Base-by-base conservation (phyloP, 1,140 invertebrate genomes). In the Pseudomyrmex concolor region DNA sequence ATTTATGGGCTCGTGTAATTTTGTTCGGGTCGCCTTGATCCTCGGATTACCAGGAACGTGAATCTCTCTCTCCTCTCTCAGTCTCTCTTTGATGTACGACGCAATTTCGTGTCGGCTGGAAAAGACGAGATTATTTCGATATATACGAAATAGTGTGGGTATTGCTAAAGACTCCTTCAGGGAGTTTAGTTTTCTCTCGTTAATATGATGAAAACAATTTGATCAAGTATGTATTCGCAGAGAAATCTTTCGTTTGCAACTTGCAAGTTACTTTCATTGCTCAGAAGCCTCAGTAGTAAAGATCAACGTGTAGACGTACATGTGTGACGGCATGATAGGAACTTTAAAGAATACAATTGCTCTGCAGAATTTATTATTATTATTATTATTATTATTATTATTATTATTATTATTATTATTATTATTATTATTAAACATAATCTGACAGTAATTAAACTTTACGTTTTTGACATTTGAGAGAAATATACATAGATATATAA, bases 1-100 rank as follows among this genome's bases (percentile, higher is more conserved):
- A 93, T 93, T 93, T 92, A 93, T 90, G 90, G 83, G 84, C 88
- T 90, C 89, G 89, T 91, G 91, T 90, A 86, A 89, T 89, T 91
- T 85, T 70, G 83, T 81, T 80, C 73, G 62, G 34, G 25, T 74
- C 57, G 64, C 62, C 64, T 77, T 77, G 81, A 68, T 54, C 83
- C 68, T 71, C 43, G 55, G 76, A 80, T 80, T 80, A 80, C 76
- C 45, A 12, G 15, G 66, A 71, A 80, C 76, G 54, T 59, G 76
- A 71, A 80, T 81, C 55, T 62, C 73, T 15, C 62, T 55, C 34
- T 13, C 55, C 10, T 19, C 25, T 76, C 48, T 82, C 17, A 45
- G 54, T 48, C 66, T 71, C 66, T 71, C 54, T 71, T 80, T 80
- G 76, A 80, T 80, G 76, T 71, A 80, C 45, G 76, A 59, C 45